These are phyloP conservation scores for Drosophila macrospina DNA, from an alignment of 2,888 invertebrate species.

Conservation along the genomic window DNA sequence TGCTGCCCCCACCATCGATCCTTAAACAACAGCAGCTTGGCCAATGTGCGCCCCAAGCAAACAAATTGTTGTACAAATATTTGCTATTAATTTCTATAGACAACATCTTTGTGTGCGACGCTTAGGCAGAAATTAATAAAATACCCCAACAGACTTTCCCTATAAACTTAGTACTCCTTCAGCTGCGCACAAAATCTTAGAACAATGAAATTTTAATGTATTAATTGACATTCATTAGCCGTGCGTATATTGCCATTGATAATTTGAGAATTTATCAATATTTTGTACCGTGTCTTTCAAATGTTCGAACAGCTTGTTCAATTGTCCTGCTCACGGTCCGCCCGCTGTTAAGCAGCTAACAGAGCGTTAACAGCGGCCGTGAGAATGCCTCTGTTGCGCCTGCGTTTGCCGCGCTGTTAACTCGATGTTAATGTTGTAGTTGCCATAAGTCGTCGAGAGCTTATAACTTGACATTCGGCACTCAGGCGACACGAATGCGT, in stretches of 20 bases:
- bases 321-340: not conserved
- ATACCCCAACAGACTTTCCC: conserved; percentile 8
- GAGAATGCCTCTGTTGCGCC: conserved; percentile 53
- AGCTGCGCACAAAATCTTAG: conserved; percentile 5
- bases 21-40: conserved; percentile 4
- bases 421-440: conserved; percentile 5
- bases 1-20: not conserved
- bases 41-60: conserved; percentile 38
- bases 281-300: conserved; percentile 54
- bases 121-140: conserved; percentile 54
- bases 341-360: conserved; percentile 33
- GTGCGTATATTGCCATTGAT: conserved; percentile 40
- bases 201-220: conserved; percentile 63
- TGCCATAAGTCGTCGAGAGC: conserved; percentile 10
- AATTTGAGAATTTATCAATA: conserved; percentile 66
- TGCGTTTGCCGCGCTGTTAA: conserved; percentile 53
- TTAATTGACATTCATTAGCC: conserved; percentile 77
- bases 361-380: conserved; percentile 50
- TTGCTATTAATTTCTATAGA: conserved; percentile 77
- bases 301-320: conserved; percentile 48
- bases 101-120: conserved; percentile 49
- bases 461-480: conserved; percentile 29
- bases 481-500: conserved; percentile 12
- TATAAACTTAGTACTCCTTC: not conserved
- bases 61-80: conserved; percentile 77